Evolutionary conservation across 1,140 invertebrate genomes (phyloP), one percentile per base, ranked within the genome.

Genomic region (Megalonaias nervosa): DNA sequence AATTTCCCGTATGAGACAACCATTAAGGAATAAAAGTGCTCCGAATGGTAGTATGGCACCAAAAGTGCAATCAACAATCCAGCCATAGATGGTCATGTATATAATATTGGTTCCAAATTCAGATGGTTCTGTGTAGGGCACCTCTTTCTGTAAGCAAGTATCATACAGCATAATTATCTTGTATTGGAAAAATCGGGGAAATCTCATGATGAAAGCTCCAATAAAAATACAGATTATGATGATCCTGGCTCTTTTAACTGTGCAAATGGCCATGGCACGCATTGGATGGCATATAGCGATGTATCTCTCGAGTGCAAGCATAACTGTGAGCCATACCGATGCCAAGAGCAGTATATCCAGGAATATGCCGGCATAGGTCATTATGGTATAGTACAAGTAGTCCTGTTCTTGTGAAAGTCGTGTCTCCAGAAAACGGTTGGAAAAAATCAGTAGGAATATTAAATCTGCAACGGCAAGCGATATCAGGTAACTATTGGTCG

Each of bases 231-330:
- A 85, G 75, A 92, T 86, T 68, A 94, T 94, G 65, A 95, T 93
- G 65, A 88, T 88, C 38, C 91, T 88, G 11, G 92, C 92, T 17
- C 92, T 80, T 11, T 87, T 88, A 80, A 94, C 93, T 4, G 94
- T 94, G 85, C 94, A 94, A 66, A 94, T 92, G 57, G 93, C 92
- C 89, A 94, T 94, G 31, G 94, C 94, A 71, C 81, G 74, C 0
- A 89, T 75, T 26, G 94, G 95, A 90, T 95, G 93, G 81, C 94
- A 94, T 58, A 95, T 94, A 57, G 94, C 94, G 75, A 95, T 94
- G 91, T 95, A 95, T 61, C 95, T 90, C 90, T 95, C 95, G 65
- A 95, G 92, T 14, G 94, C 95, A 82, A 95, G 94, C 72, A 94
- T 93, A 2, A 95, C 94, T 9, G 94, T 95, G 73, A 95, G 89